Evolutionary conservation across 2,113 vertebrate species (phyloP).

Genomic region (Dicrurus megarhynchus): DNA sequence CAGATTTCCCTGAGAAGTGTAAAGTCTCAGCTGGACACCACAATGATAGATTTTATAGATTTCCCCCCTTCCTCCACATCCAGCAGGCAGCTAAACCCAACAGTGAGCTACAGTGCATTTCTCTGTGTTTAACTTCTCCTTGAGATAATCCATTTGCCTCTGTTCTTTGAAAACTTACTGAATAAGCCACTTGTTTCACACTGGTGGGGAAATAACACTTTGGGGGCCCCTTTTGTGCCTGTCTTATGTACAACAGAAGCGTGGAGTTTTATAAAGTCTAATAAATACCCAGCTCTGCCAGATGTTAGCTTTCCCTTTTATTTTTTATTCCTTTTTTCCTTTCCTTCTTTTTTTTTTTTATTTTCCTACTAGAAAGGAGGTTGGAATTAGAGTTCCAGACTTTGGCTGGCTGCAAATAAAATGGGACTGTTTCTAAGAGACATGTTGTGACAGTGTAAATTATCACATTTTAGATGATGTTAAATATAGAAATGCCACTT

Average conservation of each 20-base stretch:
- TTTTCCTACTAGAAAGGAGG: background rate
- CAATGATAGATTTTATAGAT: constrained; percentile 69
- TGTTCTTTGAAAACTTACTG: constrained; percentile 73
- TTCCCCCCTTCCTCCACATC: background rate
- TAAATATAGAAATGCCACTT: constrained; percentile 50
- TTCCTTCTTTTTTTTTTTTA: background rate
- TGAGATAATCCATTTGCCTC: constrained; percentile 65
- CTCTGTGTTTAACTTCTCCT: constrained; percentile 61
- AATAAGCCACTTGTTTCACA: constrained; percentile 72
- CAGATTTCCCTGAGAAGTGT: constrained; percentile 63
- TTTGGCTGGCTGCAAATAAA: constrained; percentile 36
- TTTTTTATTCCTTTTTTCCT: background rate
- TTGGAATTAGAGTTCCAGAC: constrained; percentile 15
- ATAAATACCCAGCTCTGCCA: constrained; percentile 61
- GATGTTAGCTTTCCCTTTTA: constrained; percentile 46
- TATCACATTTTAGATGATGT: constrained; percentile 37
- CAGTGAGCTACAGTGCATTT: constrained; percentile 51
- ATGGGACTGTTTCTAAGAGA: constrained; percentile 35
- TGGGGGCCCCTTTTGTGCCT: constrained; percentile 60
- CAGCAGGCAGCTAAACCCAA: constrained; percentile 53
- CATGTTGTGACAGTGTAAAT: constrained; percentile 56
- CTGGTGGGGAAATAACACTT: constrained; percentile 68
- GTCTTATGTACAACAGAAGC: constrained; percentile 64
- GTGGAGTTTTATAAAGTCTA: constrained; percentile 60
- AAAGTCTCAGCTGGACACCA: constrained; percentile 69